Evolutionary conservation across 2,113 vertebrate genomes (phyloP), one percentile per base, ranked within the genome.

Genomic region (Columba janthina): DNA sequence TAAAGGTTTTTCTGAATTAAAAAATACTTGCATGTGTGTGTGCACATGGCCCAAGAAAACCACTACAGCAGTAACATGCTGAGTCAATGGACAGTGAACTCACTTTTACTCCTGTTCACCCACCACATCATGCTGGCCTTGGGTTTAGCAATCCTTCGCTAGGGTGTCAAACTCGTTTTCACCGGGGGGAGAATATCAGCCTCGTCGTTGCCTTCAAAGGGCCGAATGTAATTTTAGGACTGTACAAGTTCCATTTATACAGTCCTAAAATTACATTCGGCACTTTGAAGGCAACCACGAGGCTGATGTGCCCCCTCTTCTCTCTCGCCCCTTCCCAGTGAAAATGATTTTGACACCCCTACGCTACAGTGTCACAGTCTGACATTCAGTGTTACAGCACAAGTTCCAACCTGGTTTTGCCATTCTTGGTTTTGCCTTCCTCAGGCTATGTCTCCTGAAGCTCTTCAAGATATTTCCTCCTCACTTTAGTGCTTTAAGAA

Each of bases 61-160:
- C 16, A 24, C 13, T 38, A 31, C 3, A 73, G 14, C 17, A 44
- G 22, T 28, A 48, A n/a, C 15, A 61, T 3, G 4, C 25, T 64
- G 26, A 60, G 7, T 32, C 32, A 78, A 61, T 0, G 0, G 48
- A 25, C 20, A 16, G 20, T 48, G 50, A 80, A 40, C 7, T 58
- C 46, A 15, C 31, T 80, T 66, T 73, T 57, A 40, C 11, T 86
- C 12, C 2, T 10, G 12, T 32, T 89, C 25, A 67, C 10, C 53
- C 66, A 12, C 3, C 13, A 9, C 13, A 46, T 51, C 24, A 8
- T 15, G 5, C 12, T 13, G 9, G 54, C 2, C 0, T 1, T 5
- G 22, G 42, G 66, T 80, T 51, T 51, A 48, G 2, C 32, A 77
- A 3, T 29, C 19, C 11, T 73, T 44, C 17, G 44, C 44, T 44